phyloP scores from a whole-genome alignment of 2,888 invertebrate species.

The Gymnocheta viridis region DNA sequence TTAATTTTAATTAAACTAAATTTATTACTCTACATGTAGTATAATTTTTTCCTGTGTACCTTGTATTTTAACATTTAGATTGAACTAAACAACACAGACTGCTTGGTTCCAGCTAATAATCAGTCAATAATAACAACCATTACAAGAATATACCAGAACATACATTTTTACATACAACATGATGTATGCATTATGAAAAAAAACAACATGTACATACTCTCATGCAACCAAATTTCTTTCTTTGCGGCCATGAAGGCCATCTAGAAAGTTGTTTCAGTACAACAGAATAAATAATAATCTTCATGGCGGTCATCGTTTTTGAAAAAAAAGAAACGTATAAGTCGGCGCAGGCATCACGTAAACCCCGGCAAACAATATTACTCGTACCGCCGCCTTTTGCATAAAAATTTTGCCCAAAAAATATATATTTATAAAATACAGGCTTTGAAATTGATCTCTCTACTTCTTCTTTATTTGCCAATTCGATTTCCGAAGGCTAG shows the following conservation, averaged over 20 bases:
- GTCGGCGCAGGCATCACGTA: no score
- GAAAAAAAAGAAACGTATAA: no score
- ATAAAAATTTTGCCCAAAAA: no score
- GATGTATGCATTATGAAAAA: not conserved
- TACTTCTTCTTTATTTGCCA: no score
- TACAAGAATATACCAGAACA: conserved; percentile 28
- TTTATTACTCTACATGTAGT: not conserved
- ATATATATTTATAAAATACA: no score
- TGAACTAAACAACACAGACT: conserved; percentile 56
- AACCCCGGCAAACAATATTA: no score
- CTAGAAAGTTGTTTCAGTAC: not conserved
- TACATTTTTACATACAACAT: conserved; percentile 12
- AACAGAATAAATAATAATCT: not conserved
- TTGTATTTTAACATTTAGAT: conserved; percentile 48
- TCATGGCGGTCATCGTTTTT: not conserved
- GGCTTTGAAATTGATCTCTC: no score
- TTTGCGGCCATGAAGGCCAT: not conserved
- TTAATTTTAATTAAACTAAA: no score
- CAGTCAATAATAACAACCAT: conserved; percentile 20
- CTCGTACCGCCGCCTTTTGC: no score
- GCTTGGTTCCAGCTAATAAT: conserved; percentile 62
- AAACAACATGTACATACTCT: conserved; percentile 7
- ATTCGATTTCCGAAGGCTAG: no score
- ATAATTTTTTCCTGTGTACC: conserved; percentile 19
- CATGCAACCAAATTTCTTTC: conserved; percentile 43